Conservation (phyloP, 64 coral and sea anemone species). For the Dendronephthya gigantea region DNA sequence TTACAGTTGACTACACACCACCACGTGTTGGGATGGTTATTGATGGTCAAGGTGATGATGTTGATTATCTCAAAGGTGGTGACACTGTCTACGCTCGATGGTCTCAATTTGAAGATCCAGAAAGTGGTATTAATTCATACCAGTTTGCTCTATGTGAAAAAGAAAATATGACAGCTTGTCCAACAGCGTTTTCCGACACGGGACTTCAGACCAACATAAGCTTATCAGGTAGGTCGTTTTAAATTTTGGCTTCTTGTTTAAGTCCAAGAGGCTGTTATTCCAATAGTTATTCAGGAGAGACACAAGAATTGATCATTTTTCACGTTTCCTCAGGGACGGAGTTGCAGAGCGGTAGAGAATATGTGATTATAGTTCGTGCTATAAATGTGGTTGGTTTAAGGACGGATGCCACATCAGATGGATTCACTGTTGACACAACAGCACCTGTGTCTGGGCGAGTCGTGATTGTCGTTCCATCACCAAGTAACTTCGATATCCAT, state of each 20-base stretch:
- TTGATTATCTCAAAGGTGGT: constrained; percentile 47
- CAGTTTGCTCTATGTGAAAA: constrained; percentile 68
- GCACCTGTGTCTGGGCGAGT: constrained; percentile 13
- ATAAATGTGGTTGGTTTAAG: no score
- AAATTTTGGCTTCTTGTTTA: no score
- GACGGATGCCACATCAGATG: constrained; percentile 42
- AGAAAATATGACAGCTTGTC: constrained; percentile 47
- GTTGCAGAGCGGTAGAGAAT: no score
- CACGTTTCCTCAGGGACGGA: no score
- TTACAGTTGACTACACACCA: constrained; percentile 61
- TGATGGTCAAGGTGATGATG: constrained; percentile 44
- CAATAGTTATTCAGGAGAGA: no score
- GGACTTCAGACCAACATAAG: constrained; percentile 36
- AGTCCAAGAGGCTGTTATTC: no score
- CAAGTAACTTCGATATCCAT: no score
- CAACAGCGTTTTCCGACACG: constrained; percentile 40
- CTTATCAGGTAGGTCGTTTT: constrained; percentile 39
- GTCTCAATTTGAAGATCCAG: constrained; percentile 50
- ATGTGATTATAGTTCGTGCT: not conserved
- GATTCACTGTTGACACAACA: constrained; percentile 64
- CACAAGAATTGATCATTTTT: not conserved
- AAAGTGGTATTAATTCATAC: constrained; percentile 62
- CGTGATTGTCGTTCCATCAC: no score
- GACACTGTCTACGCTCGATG: constrained; percentile 46
- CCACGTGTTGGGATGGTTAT: constrained; percentile 49